Conservation (phyloP, 2,888 invertebrate species). For the Leptinotarsa rubiginosa region DNA sequence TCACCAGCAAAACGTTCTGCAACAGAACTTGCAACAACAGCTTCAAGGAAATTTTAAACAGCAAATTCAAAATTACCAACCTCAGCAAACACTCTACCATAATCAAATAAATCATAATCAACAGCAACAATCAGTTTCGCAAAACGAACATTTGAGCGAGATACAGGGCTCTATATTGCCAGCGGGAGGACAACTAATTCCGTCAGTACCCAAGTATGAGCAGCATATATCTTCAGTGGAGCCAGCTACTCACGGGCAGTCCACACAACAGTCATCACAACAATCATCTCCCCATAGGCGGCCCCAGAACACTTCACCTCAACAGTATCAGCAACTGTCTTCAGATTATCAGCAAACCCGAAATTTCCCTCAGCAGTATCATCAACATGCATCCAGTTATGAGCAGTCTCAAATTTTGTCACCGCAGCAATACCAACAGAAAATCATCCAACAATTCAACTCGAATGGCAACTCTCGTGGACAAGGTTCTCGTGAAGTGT, state of each 20-base stretch:
- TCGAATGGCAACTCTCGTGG: constrained; percentile 41
- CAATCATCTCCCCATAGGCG: not conserved
- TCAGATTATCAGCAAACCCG: not conserved
- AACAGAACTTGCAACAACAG: constrained; percentile 39
- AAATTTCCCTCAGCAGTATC: constrained; percentile 39
- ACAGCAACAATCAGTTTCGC: constrained; percentile 32
- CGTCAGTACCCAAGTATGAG: constrained; percentile 83
- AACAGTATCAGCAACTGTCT: constrained; percentile 4
- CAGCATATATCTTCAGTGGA: constrained; percentile 77
- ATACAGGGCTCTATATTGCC: constrained; percentile 67
- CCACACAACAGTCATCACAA: constrained; percentile 37
- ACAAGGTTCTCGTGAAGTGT: constrained; percentile 30
- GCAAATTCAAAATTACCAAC: not conserved
- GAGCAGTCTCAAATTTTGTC: constrained; percentile 29
- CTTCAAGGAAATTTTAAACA: not conserved
- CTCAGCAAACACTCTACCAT: constrained; percentile 33
- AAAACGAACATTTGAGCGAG: constrained; percentile 51
- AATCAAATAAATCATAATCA: constrained; percentile 51
- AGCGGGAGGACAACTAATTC: constrained; percentile 79
- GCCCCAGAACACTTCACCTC: not conserved
- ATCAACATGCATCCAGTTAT: constrained; percentile 65
- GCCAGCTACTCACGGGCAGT: constrained; percentile 44
- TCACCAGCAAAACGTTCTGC: constrained; percentile 46
- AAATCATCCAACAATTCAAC: constrained; percentile 56
- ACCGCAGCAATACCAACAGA: constrained; percentile 41